Conservation (phyloP, 2,888 invertebrate genomes). For the Creontiades dilutus region DNA sequence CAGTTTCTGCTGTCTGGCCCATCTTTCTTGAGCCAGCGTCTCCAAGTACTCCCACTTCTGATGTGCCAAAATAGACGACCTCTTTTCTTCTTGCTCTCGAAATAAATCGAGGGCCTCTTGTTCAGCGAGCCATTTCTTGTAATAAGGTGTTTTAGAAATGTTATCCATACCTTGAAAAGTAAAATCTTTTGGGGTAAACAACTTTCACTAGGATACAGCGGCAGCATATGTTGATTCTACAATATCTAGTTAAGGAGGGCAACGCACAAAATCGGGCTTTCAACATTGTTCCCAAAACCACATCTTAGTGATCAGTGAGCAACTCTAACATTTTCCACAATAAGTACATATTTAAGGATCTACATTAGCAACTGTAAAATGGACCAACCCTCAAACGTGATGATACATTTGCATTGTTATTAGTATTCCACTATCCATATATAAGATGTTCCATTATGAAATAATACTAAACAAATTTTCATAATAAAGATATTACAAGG, state of each 20-base stretch:
- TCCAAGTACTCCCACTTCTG: constrained; percentile 85
- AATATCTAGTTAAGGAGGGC: background rate
- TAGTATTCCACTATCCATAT: too few relatives aligned
- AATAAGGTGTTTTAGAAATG: constrained; percentile 79
- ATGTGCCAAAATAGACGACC: constrained; percentile 81
- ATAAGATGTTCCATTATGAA: too few relatives aligned
- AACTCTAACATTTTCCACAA: too few relatives aligned
- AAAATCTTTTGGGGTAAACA: background rate
- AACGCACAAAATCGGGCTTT: background rate
- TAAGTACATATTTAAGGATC: too few relatives aligned
- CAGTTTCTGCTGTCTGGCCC: constrained; percentile 82
- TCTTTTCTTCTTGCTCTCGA: constrained; percentile 81
- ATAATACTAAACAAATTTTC: too few relatives aligned
- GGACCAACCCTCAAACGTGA: too few relatives aligned
- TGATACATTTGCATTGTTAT: too few relatives aligned
- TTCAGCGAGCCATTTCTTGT: constrained; percentile 81
- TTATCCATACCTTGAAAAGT: constrained; percentile 78
- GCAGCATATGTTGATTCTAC: background rate
- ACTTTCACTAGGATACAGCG: background rate
- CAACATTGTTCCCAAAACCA: too few relatives aligned
- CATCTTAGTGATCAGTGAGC: too few relatives aligned
- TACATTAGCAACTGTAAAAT: too few relatives aligned
- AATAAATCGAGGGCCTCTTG: constrained; percentile 81
- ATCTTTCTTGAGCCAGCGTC: constrained; percentile 82
- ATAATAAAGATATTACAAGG: too few relatives aligned